A percentile compares a stretch with the other conserved stretches of the same genome.
Evolutionary conservation across 2,113 vertebrate species (phyloP).

Genomic region (Hyaena hyaena): DNA sequence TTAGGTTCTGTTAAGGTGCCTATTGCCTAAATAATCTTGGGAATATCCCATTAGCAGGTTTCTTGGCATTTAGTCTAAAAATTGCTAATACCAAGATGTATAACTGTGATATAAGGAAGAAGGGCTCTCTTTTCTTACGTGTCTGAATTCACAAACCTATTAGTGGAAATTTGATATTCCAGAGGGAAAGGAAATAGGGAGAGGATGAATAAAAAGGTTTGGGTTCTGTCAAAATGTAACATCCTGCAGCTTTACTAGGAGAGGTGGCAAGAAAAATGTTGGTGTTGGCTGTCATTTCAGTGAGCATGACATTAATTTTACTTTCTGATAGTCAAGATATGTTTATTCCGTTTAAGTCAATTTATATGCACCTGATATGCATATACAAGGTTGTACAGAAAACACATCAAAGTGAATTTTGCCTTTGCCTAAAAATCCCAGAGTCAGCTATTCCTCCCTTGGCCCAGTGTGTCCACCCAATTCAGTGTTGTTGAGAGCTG

Average conservation of each 20-base stretch:
- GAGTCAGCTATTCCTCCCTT: background rate
- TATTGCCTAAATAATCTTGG: background rate
- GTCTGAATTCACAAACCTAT: background rate
- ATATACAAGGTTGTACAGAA: background rate
- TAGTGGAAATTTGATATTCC: background rate
- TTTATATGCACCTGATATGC: fast-evolving
- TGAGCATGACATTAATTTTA: background rate
- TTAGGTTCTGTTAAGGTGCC: background rate
- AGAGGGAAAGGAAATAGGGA: background rate
- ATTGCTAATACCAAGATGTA: background rate
- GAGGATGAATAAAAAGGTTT: background rate
- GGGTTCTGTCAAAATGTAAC: background rate
- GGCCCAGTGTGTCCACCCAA: background rate
- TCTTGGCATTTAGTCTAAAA: background rate
- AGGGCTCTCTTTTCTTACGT: background rate
- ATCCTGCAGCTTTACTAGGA: background rate
- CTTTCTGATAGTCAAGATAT: background rate
- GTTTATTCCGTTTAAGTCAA: background rate
- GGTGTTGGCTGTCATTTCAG: background rate
- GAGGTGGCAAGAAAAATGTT: background rate
- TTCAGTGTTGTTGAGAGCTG: background rate
- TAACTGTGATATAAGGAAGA: background rate
- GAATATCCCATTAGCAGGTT: background rate
- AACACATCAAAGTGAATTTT: background rate
- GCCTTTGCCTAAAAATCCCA: background rate